phyloP scores from a whole-genome alignment of 2,113 vertebrate genomes.

The Zeus faber region DNA sequence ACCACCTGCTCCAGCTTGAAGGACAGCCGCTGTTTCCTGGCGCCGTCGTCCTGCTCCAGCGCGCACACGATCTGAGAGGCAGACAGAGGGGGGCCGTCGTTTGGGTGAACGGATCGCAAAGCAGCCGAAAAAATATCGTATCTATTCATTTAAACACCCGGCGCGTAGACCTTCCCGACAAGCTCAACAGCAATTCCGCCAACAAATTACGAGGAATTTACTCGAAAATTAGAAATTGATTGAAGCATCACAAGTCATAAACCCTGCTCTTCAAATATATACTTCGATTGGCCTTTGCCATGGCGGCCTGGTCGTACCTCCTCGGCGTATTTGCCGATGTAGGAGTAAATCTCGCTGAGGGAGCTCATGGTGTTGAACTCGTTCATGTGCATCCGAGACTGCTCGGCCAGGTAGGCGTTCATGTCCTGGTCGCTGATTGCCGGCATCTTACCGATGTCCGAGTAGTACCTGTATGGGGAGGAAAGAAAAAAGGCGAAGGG shows the following conservation, averaged over 20 bases:
- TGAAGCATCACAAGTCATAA: too few species aligned
- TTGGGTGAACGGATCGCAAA: too few species aligned
- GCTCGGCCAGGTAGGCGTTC: constrained; percentile 97
- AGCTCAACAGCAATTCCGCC: too few species aligned
- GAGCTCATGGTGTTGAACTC: constrained; percentile 99
- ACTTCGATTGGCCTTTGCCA: too few species aligned
- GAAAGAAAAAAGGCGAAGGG: background rate
- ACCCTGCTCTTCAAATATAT: too few species aligned
- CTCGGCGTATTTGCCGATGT: constrained; percentile 96
- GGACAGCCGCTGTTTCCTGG: constrained; percentile 97
- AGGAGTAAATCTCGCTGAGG: constrained; percentile 97
- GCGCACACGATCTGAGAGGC: constrained; percentile 85
- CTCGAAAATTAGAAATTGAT: too few species aligned
- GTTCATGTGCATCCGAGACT: constrained; percentile 97
- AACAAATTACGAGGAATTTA: too few species aligned
- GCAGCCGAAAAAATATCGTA: too few species aligned
- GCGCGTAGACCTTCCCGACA: too few species aligned
- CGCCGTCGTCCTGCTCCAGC: constrained; percentile 92
- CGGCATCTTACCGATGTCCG: constrained; percentile 96
- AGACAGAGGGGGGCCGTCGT: too few species aligned
- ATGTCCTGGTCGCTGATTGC: constrained; percentile 99
- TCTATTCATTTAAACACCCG: too few species aligned
- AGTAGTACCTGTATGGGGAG: constrained; percentile 85
- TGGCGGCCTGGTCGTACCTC: constrained; percentile 83
- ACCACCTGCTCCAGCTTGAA: constrained; percentile 99